phyloP scores from a whole-genome alignment of 1,140 invertebrate species.

The Liolophura sinensis region DNA sequence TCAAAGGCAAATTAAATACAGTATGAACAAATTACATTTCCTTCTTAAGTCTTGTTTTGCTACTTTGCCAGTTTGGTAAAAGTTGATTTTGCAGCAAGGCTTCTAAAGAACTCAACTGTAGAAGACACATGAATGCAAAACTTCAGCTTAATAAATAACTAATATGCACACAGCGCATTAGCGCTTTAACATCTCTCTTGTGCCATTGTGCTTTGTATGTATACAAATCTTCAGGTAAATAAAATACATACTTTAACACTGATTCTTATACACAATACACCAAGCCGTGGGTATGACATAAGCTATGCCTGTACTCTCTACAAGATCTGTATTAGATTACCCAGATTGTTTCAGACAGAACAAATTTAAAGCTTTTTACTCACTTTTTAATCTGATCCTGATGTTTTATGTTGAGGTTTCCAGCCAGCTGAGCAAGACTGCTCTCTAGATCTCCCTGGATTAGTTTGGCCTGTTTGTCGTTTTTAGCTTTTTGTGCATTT shows the following conservation, averaged over 20 bases:
- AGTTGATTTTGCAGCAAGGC: too few relatives aligned
- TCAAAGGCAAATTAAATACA: too few relatives aligned
- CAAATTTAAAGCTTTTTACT: slow-evolving; percentile 49
- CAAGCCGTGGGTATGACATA: neutral
- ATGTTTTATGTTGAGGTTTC: slow-evolving; percentile 91
- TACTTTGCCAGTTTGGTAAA: too few relatives aligned
- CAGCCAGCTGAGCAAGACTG: slow-evolving; percentile 84
- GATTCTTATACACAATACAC: too few relatives aligned
- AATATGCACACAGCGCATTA: too few relatives aligned
- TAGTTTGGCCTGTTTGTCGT: slow-evolving; percentile 58
- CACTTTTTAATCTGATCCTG: slow-evolving; percentile 70
- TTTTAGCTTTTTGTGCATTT: slow-evolving; percentile 13
- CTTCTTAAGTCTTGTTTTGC: too few relatives aligned
- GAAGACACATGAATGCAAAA: too few relatives aligned
- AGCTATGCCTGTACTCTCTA: too few relatives aligned
- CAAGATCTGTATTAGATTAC: too few relatives aligned
- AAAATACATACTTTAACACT: neutral
- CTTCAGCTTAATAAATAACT: too few relatives aligned
- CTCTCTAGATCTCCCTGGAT: slow-evolving; percentile 90
- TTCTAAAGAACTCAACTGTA: too few relatives aligned
- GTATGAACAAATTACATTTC: too few relatives aligned
- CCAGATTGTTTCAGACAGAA: neutral
- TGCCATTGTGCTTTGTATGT: neutral
- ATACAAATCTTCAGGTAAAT: neutral
- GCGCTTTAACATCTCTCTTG: neutral